Conservation (phyloP, 1,140 invertebrate species). For the Proctacanthus coquilletti region DNA sequence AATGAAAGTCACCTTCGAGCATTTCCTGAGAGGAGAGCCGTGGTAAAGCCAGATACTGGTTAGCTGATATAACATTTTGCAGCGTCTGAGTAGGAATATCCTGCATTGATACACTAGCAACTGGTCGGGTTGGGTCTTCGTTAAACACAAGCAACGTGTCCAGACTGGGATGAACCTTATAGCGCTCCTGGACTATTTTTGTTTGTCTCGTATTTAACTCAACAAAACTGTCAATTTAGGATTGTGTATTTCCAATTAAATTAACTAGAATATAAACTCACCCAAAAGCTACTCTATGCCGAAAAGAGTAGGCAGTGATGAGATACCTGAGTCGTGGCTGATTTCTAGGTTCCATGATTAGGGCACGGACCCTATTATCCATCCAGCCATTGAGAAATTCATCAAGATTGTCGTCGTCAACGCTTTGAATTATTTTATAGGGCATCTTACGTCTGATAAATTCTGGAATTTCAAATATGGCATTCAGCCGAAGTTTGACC, state of each 20-base stretch:
- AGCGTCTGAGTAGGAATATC: slow-evolving; percentile 77
- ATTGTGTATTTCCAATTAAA: too few relatives aligned
- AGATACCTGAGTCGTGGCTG: slow-evolving; percentile 69
- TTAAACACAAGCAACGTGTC: slow-evolving; percentile 85
- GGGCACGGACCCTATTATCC: slow-evolving; percentile 78
- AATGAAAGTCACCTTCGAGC: slow-evolving; percentile 17
- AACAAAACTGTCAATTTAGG: slow-evolving; percentile 59
- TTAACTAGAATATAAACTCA: slow-evolving; percentile 34
- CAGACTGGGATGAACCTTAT: slow-evolving; percentile 56
- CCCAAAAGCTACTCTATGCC: slow-evolving; percentile 76
- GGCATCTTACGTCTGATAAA: slow-evolving; percentile 75
- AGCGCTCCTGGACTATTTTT: slow-evolving; percentile 44
- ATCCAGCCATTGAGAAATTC: slow-evolving; percentile 73
- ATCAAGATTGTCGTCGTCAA: slow-evolving; percentile 59
- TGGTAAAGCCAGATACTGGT: slow-evolving; percentile 78
- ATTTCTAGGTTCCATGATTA: slow-evolving; percentile 71
- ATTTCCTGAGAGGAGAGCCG: slow-evolving; percentile 78
- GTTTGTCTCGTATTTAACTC: slow-evolving; percentile 40
- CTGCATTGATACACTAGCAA: slow-evolving; percentile 74
- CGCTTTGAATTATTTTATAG: slow-evolving; percentile 52
- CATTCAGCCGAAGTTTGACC: slow-evolving; percentile 12
- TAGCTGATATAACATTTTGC: slow-evolving; percentile 73
- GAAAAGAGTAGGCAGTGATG: slow-evolving; percentile 72
- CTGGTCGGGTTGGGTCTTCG: slow-evolving; percentile 65
- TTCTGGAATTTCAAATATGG: slow-evolving; percentile 35